Base-by-base conservation (phyloP, 2,113 vertebrate genomes). In the Lampris incognitus region DNA sequence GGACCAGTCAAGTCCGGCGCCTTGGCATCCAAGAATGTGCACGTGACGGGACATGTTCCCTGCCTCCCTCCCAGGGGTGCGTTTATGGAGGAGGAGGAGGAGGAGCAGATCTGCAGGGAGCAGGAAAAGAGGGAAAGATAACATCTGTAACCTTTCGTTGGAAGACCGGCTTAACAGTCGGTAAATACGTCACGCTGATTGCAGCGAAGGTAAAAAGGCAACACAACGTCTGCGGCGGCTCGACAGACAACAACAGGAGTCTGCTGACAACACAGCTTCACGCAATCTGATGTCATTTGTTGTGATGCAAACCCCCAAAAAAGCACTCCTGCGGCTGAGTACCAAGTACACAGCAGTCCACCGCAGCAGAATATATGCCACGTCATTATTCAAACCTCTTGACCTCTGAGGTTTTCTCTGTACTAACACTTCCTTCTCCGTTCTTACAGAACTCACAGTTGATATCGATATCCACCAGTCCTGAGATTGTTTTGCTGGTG, bases 1-100 rank as follows among this genome's bases (percentile, higher is more conserved):
- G n/a, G 78, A 85, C 65, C 67, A 61, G 74, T 79, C 83, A 55
- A 58, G 69, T 66, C 70, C 61, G 64, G 44, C 13, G 40, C 39
- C 46, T 76, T 40, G 8, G 66, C 62, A 41, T 86, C 64, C 68
- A 84, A 85, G 82, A 84, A 82, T 74, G 76, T 37, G n/a, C 78
- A 86, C 54, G 62, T 72, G 86, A 87, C 57, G 42, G 50, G 51
- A 83, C 86, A 79, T 79, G 85, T 86, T 38, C 71, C 24, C 64
- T 79, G 67, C 39, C 24, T 5, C 56, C 2, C 44, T 77, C 68
- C 69, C 69, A 56, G 37, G 69, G 49, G 50, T 37, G 69, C 10
- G n/a, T 40, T 76, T n/a, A 40, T 58, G 3, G 36, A 42, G 39
- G 60, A 60, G 40, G 46, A 69, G 39, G 37, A 38, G 68, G 10